Evolutionary conservation across 2,113 vertebrate genomes (phyloP), one percentile per base, ranked within the genome.

Genomic region (Lophius piscatorius): DNA sequence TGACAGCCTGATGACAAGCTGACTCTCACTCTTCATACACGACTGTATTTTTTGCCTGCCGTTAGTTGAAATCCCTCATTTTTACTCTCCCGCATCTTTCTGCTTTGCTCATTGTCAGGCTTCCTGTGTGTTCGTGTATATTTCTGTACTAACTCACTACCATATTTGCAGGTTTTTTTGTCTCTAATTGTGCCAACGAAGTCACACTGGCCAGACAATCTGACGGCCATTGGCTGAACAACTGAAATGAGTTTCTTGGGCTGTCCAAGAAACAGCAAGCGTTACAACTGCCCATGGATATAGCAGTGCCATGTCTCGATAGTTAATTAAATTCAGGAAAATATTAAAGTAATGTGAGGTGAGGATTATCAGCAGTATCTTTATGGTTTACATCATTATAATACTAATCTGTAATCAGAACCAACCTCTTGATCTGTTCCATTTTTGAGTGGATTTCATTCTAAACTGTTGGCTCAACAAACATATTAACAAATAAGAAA

Each of bases 1-100:
- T 55, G 80, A 73, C 68, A 61, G 56, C 48, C 35, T 26, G 45
- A 49, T 47, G 33, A 41, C 63, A 63, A 54, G 74, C 34, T 35
- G n/a, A 20, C 66, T 48, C 66, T 62, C 56, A 5, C 51, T 38
- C 71, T 18, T 48, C 29, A 29, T 20, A 17, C 28, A 52, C 39
- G 46, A 64, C 61, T 68, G 66, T 40, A 69, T 68, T 60, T 58
- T 35, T 56, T 61, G 41, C 42, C 40, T 54, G 39, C 54, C 67
- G 63, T 71, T 74, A 63, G 62, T 76, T 60, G 17, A 73, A 63
- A 78, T 42, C 34, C 21, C 51, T 78, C 38, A 24, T 45, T 74
- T 56, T 61, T 64, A 16, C 56, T 9, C 58, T 71, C 63, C 66
- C 74, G 24, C 76, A 70, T 85, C 84, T 79, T 80, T 80, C 79